Conservation (phyloP, 2,888 invertebrate species). For the Scrobipalpa costella region DNA sequence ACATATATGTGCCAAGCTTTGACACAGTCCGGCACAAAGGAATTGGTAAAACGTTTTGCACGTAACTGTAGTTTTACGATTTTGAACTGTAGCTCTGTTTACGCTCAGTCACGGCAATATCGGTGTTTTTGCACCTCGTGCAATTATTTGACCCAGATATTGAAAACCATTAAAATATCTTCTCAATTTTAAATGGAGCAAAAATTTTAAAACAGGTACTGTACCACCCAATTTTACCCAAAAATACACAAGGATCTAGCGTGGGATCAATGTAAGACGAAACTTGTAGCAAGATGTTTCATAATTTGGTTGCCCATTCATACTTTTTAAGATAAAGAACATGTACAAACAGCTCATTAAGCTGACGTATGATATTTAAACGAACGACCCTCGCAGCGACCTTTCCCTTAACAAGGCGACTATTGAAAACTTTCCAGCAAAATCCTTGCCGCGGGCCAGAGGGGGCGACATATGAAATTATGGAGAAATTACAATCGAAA, state of each 20-base stretch:
- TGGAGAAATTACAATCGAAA: not conserved
- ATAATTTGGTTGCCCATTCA: constrained; percentile 18
- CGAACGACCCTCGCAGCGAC: constrained; percentile 37
- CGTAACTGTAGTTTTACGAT: constrained; percentile 17
- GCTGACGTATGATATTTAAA: constrained; percentile 21
- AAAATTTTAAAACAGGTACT: no score
- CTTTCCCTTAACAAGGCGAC: constrained; percentile 48
- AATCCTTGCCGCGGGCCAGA: constrained; percentile 46
- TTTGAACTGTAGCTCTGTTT: not conserved
- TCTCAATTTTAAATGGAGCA: not conserved
- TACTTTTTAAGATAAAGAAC: not conserved
- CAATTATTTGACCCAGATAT: no score
- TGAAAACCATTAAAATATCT: not conserved
- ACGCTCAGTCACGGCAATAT: not conserved
- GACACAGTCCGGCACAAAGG: constrained; percentile 33
- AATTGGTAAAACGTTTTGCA: constrained; percentile 10
- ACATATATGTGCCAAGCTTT: constrained; percentile 29
- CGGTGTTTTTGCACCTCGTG: not conserved
- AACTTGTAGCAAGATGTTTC: constrained; percentile 4
- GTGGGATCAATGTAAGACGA: not conserved
- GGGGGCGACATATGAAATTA: not conserved
- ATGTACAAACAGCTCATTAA: constrained; percentile 20
- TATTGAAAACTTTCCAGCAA: constrained; percentile 45
- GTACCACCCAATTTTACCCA: no score
- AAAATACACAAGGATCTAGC: no score